Percentiles rank a stretch among this genome's conserved stretches.
phyloP scores from a whole-genome alignment of 2,113 vertebrate species.

The Nestor notabilis region DNA sequence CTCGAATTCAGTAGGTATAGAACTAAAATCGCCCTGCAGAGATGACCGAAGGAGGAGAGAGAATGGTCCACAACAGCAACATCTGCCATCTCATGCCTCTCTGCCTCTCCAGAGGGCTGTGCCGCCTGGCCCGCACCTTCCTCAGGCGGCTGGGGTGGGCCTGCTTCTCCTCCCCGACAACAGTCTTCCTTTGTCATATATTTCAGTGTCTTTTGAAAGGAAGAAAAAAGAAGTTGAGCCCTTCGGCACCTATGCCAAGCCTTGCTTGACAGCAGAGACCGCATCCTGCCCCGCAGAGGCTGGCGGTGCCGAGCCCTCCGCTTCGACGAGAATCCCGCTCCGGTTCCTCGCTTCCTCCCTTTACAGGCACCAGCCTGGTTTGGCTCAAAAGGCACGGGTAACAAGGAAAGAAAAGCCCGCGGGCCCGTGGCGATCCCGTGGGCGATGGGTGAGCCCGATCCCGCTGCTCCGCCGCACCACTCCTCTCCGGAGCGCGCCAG shows the following conservation, averaged over 20 bases:
- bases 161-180: background rate
- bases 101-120: background rate
- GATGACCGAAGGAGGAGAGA: background rate
- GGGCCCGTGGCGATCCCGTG: background rate
- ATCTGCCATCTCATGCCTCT: background rate
- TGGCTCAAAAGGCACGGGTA: background rate
- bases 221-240: background rate
- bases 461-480: background rate
- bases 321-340: background rate
- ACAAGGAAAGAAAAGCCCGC: background rate
- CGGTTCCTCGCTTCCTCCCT: rapidly evolving
- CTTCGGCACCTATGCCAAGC: background rate
- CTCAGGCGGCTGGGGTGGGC: background rate
- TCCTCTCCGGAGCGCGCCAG: background rate
- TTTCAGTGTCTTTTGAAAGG: background rate
- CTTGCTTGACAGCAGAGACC: rapidly evolving
- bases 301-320: no score
- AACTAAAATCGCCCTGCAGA: background rate
- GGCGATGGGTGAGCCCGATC: background rate
- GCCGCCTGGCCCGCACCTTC: background rate
- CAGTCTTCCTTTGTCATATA: background rate
- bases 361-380: background rate
- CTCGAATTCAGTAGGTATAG: background rate
- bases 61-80: background rate
- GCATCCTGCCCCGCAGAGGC: background rate